Evolutionary conservation across 2,797 vertebrate genomes (phyloP), one percentile per base, ranked within the genome.

Genomic region (Propithecus deckenii): DNA sequence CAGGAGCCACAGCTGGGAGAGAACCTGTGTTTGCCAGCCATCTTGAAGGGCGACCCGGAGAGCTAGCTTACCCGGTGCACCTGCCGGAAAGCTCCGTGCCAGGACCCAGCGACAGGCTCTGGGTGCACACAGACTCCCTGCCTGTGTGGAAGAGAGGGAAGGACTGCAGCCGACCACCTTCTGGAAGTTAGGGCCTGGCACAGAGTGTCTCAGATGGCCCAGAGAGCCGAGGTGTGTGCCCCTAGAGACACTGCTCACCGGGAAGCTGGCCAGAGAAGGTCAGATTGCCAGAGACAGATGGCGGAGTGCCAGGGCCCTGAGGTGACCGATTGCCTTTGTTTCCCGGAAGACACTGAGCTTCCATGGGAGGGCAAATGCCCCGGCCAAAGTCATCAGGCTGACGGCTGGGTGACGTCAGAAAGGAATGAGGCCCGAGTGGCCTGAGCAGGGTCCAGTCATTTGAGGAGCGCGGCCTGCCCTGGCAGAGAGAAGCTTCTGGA

Each of bases 111-210:
- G 1, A n/a, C 1, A 2, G 43, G 20, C 30, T 18, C 38, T 32
- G 4, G 12, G 15, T 35, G 43, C 43, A 15, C 17, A 1, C 0
- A 25, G n/a, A 35, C 25, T 9, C 41, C 2, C 46, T 3, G 25
- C 35, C 63, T 76, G 1, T 10, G 17, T n/a, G 32, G 35, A n/a
- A 12, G 35, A 38, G 14, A 30, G 23, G 23, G 50, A 22, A 52
- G 32, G 4, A 17, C 59, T 48, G 23, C n/a, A 30, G 7, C 38
- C 22, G 20, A 48, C n/a, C 35, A 30, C 41, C 20, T 83, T 63
- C 28, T 6, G 32, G 30, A 65, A n/a, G 43, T 50, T 28, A 65
- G 22, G n/a, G n/a, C 46, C 46, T 43, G 28, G 59, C 22, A n/a
- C 76, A n/a, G 38, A 57, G 8, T 0, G 18, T 48, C 41, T 59